Conservation (phyloP, 2,888 invertebrate genomes). For the Drosophila formosana region DNA sequence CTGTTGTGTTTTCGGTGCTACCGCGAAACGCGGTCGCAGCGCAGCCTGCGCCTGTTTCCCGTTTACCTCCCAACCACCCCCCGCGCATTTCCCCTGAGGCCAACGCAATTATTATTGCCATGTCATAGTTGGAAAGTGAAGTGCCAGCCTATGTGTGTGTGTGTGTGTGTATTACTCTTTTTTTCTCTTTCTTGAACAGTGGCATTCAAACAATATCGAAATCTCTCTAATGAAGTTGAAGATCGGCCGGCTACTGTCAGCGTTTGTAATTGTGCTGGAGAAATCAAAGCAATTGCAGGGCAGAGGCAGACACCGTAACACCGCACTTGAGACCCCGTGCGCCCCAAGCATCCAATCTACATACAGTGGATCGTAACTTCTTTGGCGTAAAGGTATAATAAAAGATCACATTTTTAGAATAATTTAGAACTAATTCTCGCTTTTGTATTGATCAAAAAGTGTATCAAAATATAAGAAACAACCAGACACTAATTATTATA, state of each 20-base stretch:
- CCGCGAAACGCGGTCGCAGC: slow-evolving; percentile 5
- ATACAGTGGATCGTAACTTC: background rate
- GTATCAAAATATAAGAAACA: too few relatives aligned
- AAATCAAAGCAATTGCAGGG: slow-evolving; percentile 61
- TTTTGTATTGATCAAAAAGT: too few relatives aligned
- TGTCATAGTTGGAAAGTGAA: slow-evolving; percentile 80
- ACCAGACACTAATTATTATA: too few relatives aligned
- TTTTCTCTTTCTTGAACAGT: slow-evolving; percentile 47
- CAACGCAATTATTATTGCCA: slow-evolving; percentile 77
- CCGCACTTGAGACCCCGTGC: slow-evolving; percentile 57
- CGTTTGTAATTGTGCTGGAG: slow-evolving; percentile 74
- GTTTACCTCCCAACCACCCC: background rate
- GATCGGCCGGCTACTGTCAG: slow-evolving; percentile 83
- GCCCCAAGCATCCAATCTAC: slow-evolving; percentile 44
- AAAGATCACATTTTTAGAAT: too few relatives aligned
- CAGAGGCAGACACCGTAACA: slow-evolving; percentile 51
- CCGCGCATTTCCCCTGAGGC: slow-evolving; percentile 17
- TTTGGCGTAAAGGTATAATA: background rate
- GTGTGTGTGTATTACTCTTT: slow-evolving; percentile 34
- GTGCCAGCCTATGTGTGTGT: slow-evolving; percentile 45
- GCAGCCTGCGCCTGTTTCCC: slow-evolving; percentile 1
- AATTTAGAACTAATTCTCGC: too few relatives aligned
- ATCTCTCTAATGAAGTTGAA: slow-evolving; percentile 83
- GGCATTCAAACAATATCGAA: slow-evolving; percentile 82
- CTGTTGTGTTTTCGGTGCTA: background rate